Evolutionary conservation across 2,797 vertebrate species (phyloP).

Genomic region (Melanotaenia maccullochi): DNA sequence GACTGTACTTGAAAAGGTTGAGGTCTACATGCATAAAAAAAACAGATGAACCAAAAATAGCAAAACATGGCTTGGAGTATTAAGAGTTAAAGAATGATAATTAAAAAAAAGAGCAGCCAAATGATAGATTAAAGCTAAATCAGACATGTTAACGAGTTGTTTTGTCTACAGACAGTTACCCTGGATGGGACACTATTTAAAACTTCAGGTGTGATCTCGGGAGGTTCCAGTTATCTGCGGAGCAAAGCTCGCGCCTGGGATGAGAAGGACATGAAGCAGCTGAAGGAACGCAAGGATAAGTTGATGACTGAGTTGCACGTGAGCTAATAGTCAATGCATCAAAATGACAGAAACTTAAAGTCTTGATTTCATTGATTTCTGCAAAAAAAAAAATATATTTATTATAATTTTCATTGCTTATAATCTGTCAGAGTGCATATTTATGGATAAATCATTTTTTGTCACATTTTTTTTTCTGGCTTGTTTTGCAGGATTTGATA

Average conservation of each 20-base stretch:
- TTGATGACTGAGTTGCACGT: slow-evolving; percentile 88
- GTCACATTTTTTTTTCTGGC: background rate
- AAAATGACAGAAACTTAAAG: background rate
- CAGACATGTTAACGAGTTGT: background rate
- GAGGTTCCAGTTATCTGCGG: slow-evolving; percentile 90
- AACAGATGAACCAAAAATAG: no score
- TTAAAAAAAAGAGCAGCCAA: no score
- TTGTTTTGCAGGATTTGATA: slow-evolving; percentile 83
- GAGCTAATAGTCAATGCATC: slow-evolving; percentile 40
- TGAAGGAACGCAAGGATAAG: slow-evolving; percentile 86
- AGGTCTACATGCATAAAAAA: no score
- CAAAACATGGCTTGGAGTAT: no score
- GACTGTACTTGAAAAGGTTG: no score
- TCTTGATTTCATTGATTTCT: background rate
- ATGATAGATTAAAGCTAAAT: no score
- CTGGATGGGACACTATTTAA: slow-evolving; percentile 95
- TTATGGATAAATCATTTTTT: background rate
- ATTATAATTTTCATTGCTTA: background rate
- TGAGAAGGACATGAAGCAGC: slow-evolving; percentile 86
- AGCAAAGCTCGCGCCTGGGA: slow-evolving; percentile 92
- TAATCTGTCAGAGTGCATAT: background rate
- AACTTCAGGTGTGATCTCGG: slow-evolving; percentile 95
- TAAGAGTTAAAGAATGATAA: no score
- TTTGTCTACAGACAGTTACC: slow-evolving; percentile 85
- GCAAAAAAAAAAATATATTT: background rate